Evolutionary conservation across 2,888 invertebrate genomes (phyloP).

Genomic region (Aquatica leii): DNA sequence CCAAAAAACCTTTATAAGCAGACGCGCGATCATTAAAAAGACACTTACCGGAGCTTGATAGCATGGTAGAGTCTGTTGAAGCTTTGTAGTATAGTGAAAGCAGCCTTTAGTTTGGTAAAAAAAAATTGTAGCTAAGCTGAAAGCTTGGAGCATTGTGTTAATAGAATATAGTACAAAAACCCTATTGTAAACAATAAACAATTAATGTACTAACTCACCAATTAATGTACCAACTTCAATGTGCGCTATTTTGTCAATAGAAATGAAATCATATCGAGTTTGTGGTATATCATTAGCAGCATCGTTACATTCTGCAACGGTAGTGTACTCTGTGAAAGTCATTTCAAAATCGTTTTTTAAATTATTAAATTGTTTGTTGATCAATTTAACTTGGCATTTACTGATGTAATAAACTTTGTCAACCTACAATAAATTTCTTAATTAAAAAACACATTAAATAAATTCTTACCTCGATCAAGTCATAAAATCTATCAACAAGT

Average conservation of each 20-base stretch:
- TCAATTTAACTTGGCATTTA: constrained; percentile 85
- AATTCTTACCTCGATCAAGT: constrained; percentile 78
- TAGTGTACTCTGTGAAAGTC: constrained; percentile 76
- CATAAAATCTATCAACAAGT: constrained; percentile 87
- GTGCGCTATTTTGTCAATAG: constrained; percentile 76
- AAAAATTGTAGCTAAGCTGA: too few relatives aligned
- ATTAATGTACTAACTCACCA: constrained; percentile 63
- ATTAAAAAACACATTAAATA: not conserved
- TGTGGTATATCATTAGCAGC: constrained; percentile 75
- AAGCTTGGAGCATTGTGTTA: too few relatives aligned
- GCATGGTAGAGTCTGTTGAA: too few relatives aligned
- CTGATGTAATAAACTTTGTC: constrained; percentile 88
- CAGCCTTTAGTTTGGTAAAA: too few relatives aligned
- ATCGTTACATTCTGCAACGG: constrained; percentile 55
- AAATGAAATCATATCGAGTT: constrained; percentile 78
- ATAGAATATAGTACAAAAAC: not conserved
- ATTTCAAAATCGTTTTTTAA: constrained; percentile 97
- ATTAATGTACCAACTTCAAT: constrained; percentile 73
- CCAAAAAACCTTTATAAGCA: too few relatives aligned
- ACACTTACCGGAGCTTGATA: too few relatives aligned
- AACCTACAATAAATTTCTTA: constrained; percentile 28
- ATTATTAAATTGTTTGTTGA: constrained; percentile 87
- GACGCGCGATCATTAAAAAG: too few relatives aligned
- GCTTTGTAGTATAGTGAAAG: too few relatives aligned
- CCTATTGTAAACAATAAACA: not conserved